Conservation (phyloP, 2,888 invertebrate genomes). For the Orthosia gracilis region DNA sequence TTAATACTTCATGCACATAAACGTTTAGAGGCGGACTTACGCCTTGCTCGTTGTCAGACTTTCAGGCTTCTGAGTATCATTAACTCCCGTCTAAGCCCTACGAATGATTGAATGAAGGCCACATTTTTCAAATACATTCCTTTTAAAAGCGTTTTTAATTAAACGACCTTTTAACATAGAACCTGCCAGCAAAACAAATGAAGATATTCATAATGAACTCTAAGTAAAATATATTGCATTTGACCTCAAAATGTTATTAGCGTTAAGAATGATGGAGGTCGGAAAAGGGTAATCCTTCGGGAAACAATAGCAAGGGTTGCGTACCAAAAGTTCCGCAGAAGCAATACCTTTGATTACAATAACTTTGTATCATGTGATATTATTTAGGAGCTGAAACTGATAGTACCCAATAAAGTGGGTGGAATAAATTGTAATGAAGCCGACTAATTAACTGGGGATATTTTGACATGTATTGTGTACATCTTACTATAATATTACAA, state of each 20-base stretch:
- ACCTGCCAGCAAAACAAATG: conserved; percentile 53
- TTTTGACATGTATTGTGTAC: conserved; percentile 2
- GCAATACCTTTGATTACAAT: conserved; percentile 63
- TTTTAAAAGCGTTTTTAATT: conserved; percentile 39
- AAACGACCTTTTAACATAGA: conserved; percentile 30
- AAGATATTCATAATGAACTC: conserved; percentile 68
- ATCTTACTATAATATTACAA: too few species aligned
- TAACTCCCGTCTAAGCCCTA: background rate
- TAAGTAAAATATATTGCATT: conserved; percentile 69
- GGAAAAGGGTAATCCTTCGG: conserved; percentile 71
- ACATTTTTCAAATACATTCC: conserved; percentile 11
- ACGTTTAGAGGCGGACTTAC: too few species aligned
- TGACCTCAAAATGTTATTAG: conserved; percentile 72
- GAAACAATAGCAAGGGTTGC: conserved; percentile 69
- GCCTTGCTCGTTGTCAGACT: background rate
- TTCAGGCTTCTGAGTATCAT: background rate
- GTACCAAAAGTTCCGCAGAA: conserved; percentile 61
- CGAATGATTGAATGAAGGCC: background rate
- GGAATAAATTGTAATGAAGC: conserved; percentile 42
- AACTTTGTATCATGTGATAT: conserved; percentile 62
- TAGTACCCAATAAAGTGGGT: conserved; percentile 32
- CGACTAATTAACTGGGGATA: conserved; percentile 22
- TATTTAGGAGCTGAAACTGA: conserved; percentile 57
- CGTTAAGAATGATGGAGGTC: conserved; percentile 72
- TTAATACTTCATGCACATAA: too few species aligned